Percentiles rank a stretch among this genome's conserved stretches.
Conservation (phyloP, 2,113 vertebrate species). For the Psettodes erumei region DNA sequence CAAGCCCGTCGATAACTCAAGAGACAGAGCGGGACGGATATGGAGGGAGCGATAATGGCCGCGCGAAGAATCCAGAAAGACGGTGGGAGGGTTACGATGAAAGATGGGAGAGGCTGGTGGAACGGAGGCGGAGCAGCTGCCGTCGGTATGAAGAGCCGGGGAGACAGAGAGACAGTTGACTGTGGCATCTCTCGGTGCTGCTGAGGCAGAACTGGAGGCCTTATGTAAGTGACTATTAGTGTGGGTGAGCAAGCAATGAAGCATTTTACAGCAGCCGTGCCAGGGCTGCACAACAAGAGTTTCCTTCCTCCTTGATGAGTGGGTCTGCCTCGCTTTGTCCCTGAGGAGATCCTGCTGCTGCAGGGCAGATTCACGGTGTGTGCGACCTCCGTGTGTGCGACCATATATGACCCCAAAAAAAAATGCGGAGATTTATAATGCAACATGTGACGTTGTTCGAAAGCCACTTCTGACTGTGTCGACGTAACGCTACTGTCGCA, state of each 20-base stretch:
- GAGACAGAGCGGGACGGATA: neutral
- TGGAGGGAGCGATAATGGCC: neutral
- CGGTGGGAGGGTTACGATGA: slow-evolving; percentile 14
- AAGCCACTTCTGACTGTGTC: neutral
- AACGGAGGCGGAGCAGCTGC: slow-evolving; percentile 57
- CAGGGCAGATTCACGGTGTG: slow-evolving; percentile 9
- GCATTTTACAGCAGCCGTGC: slow-evolving; percentile 53
- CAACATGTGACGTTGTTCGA: no score
- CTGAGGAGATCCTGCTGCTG: neutral
- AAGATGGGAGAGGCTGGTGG: slow-evolving; percentile 24
- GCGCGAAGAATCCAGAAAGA: slow-evolving; percentile 5
- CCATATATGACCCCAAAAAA: neutral
- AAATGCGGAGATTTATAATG: neutral
- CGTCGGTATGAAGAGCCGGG: slow-evolving; percentile 42
- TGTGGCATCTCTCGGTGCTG: slow-evolving; percentile 51
- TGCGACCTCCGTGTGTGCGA: neutral
- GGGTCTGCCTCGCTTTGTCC: slow-evolving; percentile 5
- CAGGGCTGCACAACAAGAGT: slow-evolving; percentile 52
- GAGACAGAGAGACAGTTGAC: slow-evolving; percentile 45
- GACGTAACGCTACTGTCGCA: slow-evolving; percentile 23
- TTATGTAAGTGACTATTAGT: slow-evolving; percentile 69
- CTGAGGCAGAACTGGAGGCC: slow-evolving; percentile 59
- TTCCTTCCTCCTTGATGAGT: slow-evolving; percentile 51
- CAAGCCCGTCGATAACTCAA: neutral
- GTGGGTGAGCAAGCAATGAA: slow-evolving; percentile 68